phyloP scores from a whole-genome alignment of 2,113 vertebrate genomes.

The Apistogramma diplotaenia region DNA sequence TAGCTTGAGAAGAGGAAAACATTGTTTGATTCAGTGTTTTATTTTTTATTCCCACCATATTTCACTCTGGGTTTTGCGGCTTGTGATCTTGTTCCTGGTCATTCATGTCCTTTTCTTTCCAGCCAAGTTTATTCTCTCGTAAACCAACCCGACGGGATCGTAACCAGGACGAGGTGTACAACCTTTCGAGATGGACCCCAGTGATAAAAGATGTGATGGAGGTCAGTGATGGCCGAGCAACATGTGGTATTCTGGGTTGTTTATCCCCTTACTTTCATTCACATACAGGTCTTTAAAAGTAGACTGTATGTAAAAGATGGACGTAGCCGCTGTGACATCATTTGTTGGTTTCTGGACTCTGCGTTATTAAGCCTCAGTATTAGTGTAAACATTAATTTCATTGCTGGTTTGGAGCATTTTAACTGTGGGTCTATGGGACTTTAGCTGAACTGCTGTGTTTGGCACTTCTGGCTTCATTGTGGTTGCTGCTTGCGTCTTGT shows the following conservation, averaged over 20 bases:
- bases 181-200: conserved; percentile 95
- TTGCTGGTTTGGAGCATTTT: background rate
- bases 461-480: too few species aligned
- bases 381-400: background rate
- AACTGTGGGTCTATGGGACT: background rate
- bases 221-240: conserved; percentile 68
- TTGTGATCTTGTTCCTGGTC: background rate
- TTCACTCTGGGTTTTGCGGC: background rate
- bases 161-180: conserved; percentile 86
- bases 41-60: too few species aligned
- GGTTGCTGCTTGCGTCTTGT: background rate
- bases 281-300: background rate
- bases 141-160: conserved; percentile 84
- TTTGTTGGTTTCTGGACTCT: background rate
- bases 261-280: background rate
- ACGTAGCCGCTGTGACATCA: background rate
- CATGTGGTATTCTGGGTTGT: background rate
- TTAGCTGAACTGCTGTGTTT: too few species aligned
- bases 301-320: background rate
- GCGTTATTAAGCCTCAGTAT: background rate
- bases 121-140: conserved; percentile 67
- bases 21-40: background rate
- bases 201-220: conserved; percentile 95
- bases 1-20: conserved; percentile 41
- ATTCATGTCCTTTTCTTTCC: background rate